Evolutionary conservation across 2,113 vertebrate species (phyloP), one percentile per base, ranked within the genome.

Genomic region (Vulpes lagopus): DNA sequence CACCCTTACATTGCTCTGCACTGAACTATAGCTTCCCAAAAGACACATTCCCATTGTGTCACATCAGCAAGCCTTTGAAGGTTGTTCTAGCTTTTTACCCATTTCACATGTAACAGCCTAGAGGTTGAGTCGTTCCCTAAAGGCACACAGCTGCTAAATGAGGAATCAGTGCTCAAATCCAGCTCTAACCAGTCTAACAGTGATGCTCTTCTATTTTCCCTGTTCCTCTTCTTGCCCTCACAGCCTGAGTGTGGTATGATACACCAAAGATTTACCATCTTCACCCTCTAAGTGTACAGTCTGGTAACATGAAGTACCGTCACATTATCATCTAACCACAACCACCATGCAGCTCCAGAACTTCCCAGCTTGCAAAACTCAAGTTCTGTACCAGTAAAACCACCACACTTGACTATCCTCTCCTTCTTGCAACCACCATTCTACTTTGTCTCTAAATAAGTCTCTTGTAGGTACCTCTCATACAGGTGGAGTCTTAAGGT

Each of bases 321-420:
- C 62, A 22, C 27, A 16, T 0, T 4, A 2, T 1, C 23, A 20
- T 38, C 2, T 2, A 60, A 38, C 35, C n/a, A 5, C 53, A 30
- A 62, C 19, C 62, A 15, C 22, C 19, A 51, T 2, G 8, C 2
- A 12, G 1, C 62, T 43, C 35, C 79, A 74, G 30, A 96, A 67
- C 38, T 49, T 71, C 25, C 16, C 20, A n/a, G 19, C 79, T 73
- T 55, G 32, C 11, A 60, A 35, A 91, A 35, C 3, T n/a, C 6
- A 62, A 84, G 38, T 43, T 73, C 62, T 62, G 19, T 79, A 25
- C 15, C n/a, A 83, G 49, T 27, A 30, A 23, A 96, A 74, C 30
- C 23, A 35, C 49, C 38, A 1, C 23, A 65, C 82, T 32, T 9
- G 4, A 15, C 17, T 15, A 32, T 10, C 43, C 65, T 19, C 6